phyloP scores from a whole-genome alignment of 2,113 vertebrate genomes.

The Bos taurus region ARS-UCD2.0 NC_037356.1:15694001-15694500 shows the following conservation, averaged over 20 bases:
- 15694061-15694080: background rate
- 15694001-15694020: background rate
- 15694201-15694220: background rate
- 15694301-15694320: background rate
- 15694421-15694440: background rate
- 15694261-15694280: background rate
- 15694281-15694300: background rate
- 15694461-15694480: background rate
- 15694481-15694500: background rate
- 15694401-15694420: background rate
- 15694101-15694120: background rate
- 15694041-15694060: background rate
- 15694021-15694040: background rate
- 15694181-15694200: background rate
- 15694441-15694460: background rate
- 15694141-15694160: background rate
- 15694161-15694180: background rate
- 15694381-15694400: background rate
- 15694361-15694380: accelerated
- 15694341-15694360: background rate
- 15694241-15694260: background rate
- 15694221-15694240: background rate
- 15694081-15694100: background rate
- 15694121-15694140: background rate
- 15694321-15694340: background rate